phyloP scores from a whole-genome alignment of 2,113 vertebrate genomes.

The Cephalopterus ornatus region DNA sequence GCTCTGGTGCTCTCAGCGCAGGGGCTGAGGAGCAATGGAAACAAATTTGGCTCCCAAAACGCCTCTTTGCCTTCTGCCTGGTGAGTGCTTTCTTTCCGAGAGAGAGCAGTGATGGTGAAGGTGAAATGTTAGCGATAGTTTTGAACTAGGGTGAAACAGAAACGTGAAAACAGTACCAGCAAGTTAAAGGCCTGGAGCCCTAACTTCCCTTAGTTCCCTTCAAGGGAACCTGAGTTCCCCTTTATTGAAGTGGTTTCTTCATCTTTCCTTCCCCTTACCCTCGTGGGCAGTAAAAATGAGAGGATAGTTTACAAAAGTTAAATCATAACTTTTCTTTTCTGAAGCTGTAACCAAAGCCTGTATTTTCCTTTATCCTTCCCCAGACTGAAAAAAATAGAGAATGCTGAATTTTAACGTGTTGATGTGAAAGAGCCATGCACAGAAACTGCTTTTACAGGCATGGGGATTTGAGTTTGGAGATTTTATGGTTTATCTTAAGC shows the following conservation, averaged over 20 bases:
- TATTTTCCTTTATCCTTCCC: background rate
- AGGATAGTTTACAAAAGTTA: background rate
- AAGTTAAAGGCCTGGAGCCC: background rate
- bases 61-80: background rate
- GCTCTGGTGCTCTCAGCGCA: fast-evolving
- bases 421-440: background rate
- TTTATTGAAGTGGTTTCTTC: background rate
- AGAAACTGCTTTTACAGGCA: background rate
- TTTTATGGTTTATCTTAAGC: background rate
- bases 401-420: background rate
- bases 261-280: background rate
- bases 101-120: background rate
- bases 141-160: background rate
- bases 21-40: background rate
- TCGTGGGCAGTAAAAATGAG: background rate
- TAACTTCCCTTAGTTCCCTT: background rate
- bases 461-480: background rate
- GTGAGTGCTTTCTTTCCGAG: background rate
- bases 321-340: background rate
- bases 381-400: background rate
- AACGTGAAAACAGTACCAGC: background rate
- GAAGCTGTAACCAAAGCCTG: background rate
- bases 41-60: background rate
- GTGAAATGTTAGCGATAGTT: background rate
- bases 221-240: background rate